phyloP scores from a whole-genome alignment of 2,797 vertebrate species.

The Arctocebus calabarensis region DNA sequence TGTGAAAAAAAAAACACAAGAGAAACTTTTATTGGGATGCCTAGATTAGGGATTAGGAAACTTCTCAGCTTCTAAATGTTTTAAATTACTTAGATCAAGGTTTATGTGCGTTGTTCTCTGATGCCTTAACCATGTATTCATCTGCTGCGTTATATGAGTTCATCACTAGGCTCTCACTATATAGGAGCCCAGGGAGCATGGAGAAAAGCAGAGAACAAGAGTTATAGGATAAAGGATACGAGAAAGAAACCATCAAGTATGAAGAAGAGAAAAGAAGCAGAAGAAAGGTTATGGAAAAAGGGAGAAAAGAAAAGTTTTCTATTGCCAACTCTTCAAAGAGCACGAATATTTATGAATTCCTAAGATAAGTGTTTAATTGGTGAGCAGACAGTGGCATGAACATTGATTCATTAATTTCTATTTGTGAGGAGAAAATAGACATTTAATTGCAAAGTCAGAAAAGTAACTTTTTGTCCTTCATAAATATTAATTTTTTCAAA shows the following conservation, averaged over 20 bases:
- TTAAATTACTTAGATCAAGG: not conserved
- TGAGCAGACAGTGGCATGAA: conserved; percentile 63
- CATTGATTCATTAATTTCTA: conserved; percentile 72
- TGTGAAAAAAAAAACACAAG: not conserved
- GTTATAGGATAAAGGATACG: not conserved
- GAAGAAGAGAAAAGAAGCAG: not conserved
- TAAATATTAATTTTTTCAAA: conserved; percentile 72
- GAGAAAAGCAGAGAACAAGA: not conserved
- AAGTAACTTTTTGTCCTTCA: conserved; percentile 58
- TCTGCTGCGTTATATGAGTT: fast-evolving
- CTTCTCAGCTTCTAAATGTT: not conserved
- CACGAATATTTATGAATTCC: conserved; percentile 42
- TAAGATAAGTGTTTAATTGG: conserved; percentile 69
- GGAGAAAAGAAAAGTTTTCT: not conserved
- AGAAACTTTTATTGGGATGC: not conserved
- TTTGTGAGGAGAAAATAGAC: conserved; percentile 67
- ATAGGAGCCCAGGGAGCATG: not conserved
- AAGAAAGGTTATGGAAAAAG: not conserved
- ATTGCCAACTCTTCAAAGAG: not conserved
- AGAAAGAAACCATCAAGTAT: not conserved
- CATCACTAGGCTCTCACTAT: not conserved
- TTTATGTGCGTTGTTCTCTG: fast-evolving
- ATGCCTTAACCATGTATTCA: fast-evolving
- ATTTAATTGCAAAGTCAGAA: conserved; percentile 71
- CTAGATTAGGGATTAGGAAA: not conserved